These are phyloP conservation scores for Ceyx melanurus DNA, from an alignment of 2,113 vertebrate genomes.

Conservation along the genomic window DNA sequence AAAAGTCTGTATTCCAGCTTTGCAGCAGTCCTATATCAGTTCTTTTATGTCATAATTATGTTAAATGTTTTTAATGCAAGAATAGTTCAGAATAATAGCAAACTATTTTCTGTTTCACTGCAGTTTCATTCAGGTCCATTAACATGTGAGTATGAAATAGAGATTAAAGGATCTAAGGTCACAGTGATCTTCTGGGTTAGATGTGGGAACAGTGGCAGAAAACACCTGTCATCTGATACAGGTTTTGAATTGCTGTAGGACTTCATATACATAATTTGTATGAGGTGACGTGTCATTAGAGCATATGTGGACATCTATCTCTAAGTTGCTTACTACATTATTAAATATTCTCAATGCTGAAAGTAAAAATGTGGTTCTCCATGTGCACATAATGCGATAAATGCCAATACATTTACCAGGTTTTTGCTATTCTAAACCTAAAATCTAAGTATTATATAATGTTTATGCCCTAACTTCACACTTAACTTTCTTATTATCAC, in stretches of 20 bases:
- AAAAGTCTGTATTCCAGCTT: constrained; percentile 53
- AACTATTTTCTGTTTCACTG: constrained; percentile 55
- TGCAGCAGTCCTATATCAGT: constrained; percentile 13
- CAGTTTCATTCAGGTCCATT: constrained; percentile 50
- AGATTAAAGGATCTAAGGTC: not conserved
- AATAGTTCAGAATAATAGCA: constrained; percentile 59
- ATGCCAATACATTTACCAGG: not conserved
- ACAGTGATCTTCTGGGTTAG: not conserved
- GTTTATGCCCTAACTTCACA: not conserved
- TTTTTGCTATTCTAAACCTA: not conserved
- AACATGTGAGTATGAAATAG: not conserved
- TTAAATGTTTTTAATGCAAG: constrained; percentile 57
- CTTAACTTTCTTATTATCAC: not conserved
- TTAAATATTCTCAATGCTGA: not conserved
- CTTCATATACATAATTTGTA: not conserved
- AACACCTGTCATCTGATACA: not conserved
- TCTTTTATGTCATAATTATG: constrained; percentile 59
- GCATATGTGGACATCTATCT: not conserved
- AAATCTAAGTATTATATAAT: not conserved
- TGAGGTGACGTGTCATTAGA: not conserved
- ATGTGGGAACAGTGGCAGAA: not conserved
- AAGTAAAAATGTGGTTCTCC: not conserved
- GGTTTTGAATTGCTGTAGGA: not conserved
- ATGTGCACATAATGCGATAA: not conserved
- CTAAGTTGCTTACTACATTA: not conserved